Base-by-base conservation (phyloP, 92 coral and sea anemone species). In the Paragorgia papillata region DNA sequence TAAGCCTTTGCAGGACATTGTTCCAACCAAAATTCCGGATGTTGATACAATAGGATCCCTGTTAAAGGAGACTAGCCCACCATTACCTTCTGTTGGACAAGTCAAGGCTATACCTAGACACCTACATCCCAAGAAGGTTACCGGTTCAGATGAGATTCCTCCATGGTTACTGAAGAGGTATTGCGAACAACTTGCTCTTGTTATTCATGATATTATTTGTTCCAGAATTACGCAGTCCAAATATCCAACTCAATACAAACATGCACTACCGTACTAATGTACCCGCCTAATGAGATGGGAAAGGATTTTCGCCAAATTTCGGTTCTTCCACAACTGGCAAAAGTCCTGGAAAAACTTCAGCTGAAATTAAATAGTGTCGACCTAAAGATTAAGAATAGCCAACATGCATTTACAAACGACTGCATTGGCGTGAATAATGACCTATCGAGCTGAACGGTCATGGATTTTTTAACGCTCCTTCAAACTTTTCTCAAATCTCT, bases 291-390 rank as follows among this genome's bases (percentile, higher is more conserved):
- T 17, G 73, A 65, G 4, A 65, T 65, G 1, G 73, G 35, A 3
- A 65, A 65, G 32, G 73, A 65, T 24, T 65, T 65, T 30, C 50
- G 73, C 6, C 73, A 65, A 32, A 65, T 65, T 20, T 65, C 73
- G 1, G 53, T 65, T 27, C 5, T 34, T 9, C 73, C 73, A 26
- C 73, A 65, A 35, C 5, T 65, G 32, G 83, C 62, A 46, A 75
- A 63, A 57, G 37, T 75, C 5, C 76, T 51, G 51, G 70, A 82
- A 58, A 74, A 32, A 19, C 22, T 82, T 2, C 86, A 82, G 33
- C 74, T 82, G 15, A 74, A 50, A 58, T 57, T 75, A 0, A 82
- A 39, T 10, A 63, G 28, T 27, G 43, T 18, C 14, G 44, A 69
- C 30, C 69, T 80, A 3, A 34, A 26, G 28, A 53, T 75, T 33